These are phyloP conservation scores for Zosterops japonicus DNA, from an alignment of 2,113 vertebrate genomes.

Conservation along the genomic window DNA sequence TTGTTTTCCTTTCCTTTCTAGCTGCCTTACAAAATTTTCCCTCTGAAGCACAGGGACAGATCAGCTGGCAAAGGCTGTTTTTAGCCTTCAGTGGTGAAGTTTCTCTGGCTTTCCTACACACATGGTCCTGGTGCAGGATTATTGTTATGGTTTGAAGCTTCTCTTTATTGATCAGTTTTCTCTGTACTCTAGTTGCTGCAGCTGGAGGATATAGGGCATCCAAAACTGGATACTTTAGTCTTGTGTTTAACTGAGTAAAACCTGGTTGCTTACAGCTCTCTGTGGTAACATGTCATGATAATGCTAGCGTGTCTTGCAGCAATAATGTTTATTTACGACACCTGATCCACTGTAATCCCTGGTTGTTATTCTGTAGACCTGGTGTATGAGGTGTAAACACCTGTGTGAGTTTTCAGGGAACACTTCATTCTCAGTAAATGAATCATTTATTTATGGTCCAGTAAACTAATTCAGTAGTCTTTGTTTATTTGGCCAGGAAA, in stretches of 20 bases:
- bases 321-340: background rate
- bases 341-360: background rate
- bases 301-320: background rate
- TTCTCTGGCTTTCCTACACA: background rate
- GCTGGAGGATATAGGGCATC: background rate
- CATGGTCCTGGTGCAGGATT: background rate
- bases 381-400: background rate
- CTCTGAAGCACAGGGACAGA: background rate
- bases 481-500: background rate
- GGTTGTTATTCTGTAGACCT: background rate
- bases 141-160: background rate
- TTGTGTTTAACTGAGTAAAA: background rate
- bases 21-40: background rate
- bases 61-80: background rate
- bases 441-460: background rate
- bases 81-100: background rate
- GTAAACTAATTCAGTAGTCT: background rate
- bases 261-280: background rate
- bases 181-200: background rate
- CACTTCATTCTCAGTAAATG: background rate
- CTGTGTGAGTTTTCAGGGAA: background rate
- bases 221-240: background rate
- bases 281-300: background rate
- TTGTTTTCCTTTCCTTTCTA: slow-evolving; percentile 39
- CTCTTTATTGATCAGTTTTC: background rate